Conservation (phyloP, 1,140 invertebrate species). For the Drosophila hydei region DNA sequence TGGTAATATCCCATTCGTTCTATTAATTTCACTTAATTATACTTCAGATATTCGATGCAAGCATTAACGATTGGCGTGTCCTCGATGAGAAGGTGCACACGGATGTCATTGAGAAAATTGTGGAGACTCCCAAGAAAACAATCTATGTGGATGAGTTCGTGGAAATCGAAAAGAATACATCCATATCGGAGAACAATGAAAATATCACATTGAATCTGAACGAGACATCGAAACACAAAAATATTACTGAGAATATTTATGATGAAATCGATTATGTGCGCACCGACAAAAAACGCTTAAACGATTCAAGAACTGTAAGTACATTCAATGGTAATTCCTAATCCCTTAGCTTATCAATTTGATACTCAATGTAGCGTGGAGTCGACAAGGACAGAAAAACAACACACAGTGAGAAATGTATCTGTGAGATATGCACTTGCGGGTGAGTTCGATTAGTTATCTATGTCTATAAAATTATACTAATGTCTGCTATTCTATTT, state of each 20-base stretch:
- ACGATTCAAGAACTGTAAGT: conserved; percentile 80
- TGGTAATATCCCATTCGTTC: no score
- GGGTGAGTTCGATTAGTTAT: conserved; percentile 87
- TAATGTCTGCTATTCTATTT: background rate
- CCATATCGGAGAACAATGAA: conserved; percentile 76
- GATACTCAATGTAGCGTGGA: conserved; percentile 58
- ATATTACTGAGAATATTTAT: conserved; percentile 82
- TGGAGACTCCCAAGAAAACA: conserved; percentile 79
- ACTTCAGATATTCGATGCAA: conserved; percentile 82
- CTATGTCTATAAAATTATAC: conserved; percentile 47
- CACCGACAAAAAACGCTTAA: conserved; percentile 67
- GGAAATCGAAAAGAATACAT: conserved; percentile 82
- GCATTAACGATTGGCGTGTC: conserved; percentile 83
- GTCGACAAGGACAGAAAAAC: conserved; percentile 84
- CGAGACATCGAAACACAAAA: conserved; percentile 81
- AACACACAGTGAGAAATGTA: conserved; percentile 90
- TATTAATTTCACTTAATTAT: background rate
- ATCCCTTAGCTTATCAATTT: no score
- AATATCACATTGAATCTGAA: conserved; percentile 74
- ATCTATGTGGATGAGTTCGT: conserved; percentile 83
- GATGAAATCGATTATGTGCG: conserved; percentile 80
- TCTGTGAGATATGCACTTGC: conserved; percentile 95
- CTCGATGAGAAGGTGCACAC: conserved; percentile 82
- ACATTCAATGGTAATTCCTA: background rate
- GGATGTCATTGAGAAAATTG: conserved; percentile 84